These are phyloP conservation scores for Procapra przewalskii DNA, from an alignment of 2,113 vertebrate species.

Conservation along the genomic window DNA sequence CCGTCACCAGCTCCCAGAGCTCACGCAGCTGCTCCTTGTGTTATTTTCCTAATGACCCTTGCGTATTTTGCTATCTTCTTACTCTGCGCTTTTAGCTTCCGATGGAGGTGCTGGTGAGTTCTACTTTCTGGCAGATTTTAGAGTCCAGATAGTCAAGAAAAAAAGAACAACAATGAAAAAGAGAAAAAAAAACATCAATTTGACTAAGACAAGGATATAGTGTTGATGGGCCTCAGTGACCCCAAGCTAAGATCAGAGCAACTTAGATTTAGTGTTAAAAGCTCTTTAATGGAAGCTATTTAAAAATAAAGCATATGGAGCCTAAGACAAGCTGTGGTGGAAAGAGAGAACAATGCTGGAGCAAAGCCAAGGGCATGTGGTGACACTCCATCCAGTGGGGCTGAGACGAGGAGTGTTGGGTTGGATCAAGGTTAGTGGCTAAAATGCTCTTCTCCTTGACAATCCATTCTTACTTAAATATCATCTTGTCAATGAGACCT, in stretches of 20 bases:
- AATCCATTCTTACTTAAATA: conserved; percentile 9
- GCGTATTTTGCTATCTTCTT: neutral
- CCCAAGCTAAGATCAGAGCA: neutral
- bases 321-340: neutral
- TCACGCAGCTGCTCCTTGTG: neutral
- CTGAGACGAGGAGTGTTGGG: neutral
- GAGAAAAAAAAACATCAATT: neutral
- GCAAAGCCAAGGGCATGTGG: neutral
- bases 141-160: neutral
- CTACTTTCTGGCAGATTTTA: conserved; percentile 27
- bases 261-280: neutral
- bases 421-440: conserved; percentile 13
- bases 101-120: neutral
- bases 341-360: conserved; percentile 11
- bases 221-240: neutral
- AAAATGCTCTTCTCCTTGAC: neutral
- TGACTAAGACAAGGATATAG: conserved; percentile 1
- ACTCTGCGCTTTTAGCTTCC: neutral
- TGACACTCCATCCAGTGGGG: neutral
- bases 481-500: conserved; percentile 6
- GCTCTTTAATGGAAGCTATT: conserved; percentile 17
- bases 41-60: neutral
- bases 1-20: neutral
- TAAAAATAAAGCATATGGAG: neutral
- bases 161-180: neutral